phyloP scores from a whole-genome alignment of 2,113 vertebrate species.

The Macrotus californicus region DNA sequence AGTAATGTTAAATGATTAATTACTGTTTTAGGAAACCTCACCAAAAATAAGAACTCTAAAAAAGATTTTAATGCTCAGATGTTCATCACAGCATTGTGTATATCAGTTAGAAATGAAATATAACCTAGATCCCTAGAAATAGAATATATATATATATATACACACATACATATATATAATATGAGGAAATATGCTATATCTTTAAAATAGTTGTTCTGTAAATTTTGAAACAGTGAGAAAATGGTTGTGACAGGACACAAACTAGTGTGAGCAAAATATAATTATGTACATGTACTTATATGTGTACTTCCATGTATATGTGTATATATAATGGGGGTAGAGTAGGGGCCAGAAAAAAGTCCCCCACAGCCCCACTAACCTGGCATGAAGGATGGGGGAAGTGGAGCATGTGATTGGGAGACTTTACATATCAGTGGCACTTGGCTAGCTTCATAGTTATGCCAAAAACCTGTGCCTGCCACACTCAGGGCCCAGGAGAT shows the following conservation, averaged over 20 bases:
- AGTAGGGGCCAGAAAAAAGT: too few species aligned
- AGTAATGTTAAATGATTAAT: neutral
- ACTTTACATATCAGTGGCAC: too few species aligned
- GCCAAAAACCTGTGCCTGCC: too few species aligned
- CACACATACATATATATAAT: neutral
- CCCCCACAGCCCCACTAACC: too few species aligned
- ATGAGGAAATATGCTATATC: neutral
- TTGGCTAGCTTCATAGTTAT: too few species aligned
- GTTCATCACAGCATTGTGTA: neutral
- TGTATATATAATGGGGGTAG: neutral
- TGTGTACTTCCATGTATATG: neutral
- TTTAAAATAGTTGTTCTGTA: neutral
- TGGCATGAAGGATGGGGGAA: too few species aligned
- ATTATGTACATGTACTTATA: neutral
- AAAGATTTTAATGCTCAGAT: neutral
- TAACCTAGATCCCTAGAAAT: neutral
- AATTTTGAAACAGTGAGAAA: neutral
- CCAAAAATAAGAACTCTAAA: neutral
- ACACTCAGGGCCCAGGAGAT: too few species aligned
- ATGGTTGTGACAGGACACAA: neutral
- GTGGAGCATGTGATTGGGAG: too few species aligned
- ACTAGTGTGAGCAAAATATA: neutral
- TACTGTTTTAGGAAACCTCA: neutral
- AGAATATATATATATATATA: neutral
- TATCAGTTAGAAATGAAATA: neutral